phyloP scores from a whole-genome alignment of 2,888 invertebrate species.

The Quadroppia sp. region DNA sequence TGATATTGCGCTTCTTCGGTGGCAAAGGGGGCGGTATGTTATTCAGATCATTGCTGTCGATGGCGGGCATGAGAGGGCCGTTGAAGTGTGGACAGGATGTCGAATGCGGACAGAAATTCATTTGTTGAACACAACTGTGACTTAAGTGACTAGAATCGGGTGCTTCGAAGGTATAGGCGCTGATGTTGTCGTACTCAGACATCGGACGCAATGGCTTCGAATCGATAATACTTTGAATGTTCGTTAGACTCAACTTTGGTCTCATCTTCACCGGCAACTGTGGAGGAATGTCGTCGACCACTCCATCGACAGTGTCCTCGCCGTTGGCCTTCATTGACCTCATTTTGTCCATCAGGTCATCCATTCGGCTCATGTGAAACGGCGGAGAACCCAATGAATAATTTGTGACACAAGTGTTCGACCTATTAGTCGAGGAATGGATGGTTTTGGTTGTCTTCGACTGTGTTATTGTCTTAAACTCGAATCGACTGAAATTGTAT shows the following conservation, averaged over 20 bases:
- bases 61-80: not conserved
- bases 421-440: not conserved
- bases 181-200: conserved; percentile 26
- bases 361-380: not conserved
- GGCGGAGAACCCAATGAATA: conserved; percentile 3
- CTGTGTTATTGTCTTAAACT: not conserved
- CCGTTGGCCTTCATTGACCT: not conserved
- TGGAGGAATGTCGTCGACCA: conserved; percentile 4
- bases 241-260: conserved; percentile 13
- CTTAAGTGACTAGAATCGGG: conserved; percentile 3
- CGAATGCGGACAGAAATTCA: conserved; percentile 44
- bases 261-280: conserved; percentile 24
- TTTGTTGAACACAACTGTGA: conserved; percentile 3
- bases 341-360: conserved; percentile 3
- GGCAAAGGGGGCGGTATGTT: conserved; percentile 71
- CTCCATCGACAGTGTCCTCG: conserved; percentile 31
- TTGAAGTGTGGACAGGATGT: conserved; percentile 44
- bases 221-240: not conserved
- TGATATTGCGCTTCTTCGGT: conserved; percentile 84
- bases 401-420: not conserved
- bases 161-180: not conserved
- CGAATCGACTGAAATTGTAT: conserved; percentile 5
- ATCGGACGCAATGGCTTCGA: not conserved
- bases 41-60: conserved; percentile 38
- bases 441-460: not conserved